Evolutionary conservation across 1,140 invertebrate species (phyloP).

Genomic region (Arion vulgaris): DNA sequence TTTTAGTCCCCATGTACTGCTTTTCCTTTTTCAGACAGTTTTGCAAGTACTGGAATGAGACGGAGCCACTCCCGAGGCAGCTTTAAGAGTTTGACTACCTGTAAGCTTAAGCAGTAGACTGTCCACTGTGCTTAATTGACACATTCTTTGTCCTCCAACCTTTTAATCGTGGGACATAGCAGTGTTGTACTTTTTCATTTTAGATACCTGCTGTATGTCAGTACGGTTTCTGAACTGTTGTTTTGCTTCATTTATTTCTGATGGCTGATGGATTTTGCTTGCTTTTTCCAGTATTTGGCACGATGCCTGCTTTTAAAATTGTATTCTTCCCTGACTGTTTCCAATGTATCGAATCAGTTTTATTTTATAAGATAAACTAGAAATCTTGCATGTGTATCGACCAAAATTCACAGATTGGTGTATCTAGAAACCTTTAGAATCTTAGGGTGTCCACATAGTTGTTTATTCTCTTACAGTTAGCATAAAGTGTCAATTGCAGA

Average conservation of each 20-base stretch:
- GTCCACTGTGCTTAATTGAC: neutral
- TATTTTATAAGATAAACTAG: no score
- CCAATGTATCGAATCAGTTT: no score
- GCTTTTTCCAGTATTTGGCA: no score
- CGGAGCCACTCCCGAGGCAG: slow-evolving; percentile 50
- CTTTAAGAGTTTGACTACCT: slow-evolving; percentile 50
- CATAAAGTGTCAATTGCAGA: no score
- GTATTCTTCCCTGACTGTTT: no score
- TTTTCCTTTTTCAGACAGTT: slow-evolving; percentile 40
- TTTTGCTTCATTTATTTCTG: no score
- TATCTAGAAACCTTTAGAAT: no score
- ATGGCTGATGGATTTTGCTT: neutral
- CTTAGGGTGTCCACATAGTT: no score
- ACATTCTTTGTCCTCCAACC: neutral
- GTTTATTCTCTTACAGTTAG: no score
- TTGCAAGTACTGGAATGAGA: slow-evolving; percentile 47
- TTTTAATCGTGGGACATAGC: neutral
- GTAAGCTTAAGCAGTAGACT: slow-evolving; percentile 24
- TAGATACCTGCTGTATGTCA: neutral
- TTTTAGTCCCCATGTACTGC: neutral
- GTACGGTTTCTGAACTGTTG: neutral
- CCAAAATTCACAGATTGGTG: no score
- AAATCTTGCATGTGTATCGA: no score
- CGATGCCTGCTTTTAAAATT: no score
- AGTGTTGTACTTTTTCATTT: neutral